These are phyloP conservation scores for Drosophila erecta DNA, from an alignment of 1,140 invertebrate genomes.

Conservation along the genomic window DNA sequence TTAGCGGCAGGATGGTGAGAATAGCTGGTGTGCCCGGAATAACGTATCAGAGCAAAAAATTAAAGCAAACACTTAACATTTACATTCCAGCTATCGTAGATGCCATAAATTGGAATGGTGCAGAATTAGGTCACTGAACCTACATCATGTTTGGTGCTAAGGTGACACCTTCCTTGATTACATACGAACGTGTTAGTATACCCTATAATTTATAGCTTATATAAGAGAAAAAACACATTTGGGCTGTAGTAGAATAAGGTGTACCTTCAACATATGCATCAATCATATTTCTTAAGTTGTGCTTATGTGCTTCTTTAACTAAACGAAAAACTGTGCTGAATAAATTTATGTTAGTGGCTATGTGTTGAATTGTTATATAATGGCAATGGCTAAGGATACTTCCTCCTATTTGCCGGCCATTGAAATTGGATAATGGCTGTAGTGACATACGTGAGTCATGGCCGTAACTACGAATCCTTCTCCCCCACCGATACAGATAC, in stretches of 20 bases:
- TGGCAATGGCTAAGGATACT: neutral
- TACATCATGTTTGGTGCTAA: constrained; percentile 25
- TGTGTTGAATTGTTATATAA: constrained; percentile 1
- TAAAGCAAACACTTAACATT: constrained; percentile 36
- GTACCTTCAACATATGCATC: no score
- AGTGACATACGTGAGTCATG: constrained; percentile 22
- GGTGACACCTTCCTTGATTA: constrained; percentile 26
- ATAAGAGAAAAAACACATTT: no score
- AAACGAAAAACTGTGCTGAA: no score
- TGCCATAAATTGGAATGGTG: constrained; percentile 25
- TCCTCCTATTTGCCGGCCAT: constrained; percentile 1
- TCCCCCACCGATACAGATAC: neutral
- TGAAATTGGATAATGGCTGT: constrained; percentile 34
- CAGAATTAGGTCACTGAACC: constrained; percentile 39
- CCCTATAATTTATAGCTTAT: neutral
- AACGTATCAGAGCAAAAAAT: constrained; percentile 30
- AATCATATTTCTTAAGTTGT: no score
- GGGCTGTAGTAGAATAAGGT: no score
- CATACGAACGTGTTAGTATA: neutral
- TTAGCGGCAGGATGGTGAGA: constrained; percentile 25
- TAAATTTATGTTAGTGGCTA: neutral
- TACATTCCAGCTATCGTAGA: constrained; percentile 23
- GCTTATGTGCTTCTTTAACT: no score
- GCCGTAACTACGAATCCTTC: neutral
- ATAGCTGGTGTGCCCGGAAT: constrained; percentile 54